These are phyloP conservation scores for Siniperca obscura DNA, from an alignment of 2,797 vertebrate species.

Conservation along the genomic window DNA sequence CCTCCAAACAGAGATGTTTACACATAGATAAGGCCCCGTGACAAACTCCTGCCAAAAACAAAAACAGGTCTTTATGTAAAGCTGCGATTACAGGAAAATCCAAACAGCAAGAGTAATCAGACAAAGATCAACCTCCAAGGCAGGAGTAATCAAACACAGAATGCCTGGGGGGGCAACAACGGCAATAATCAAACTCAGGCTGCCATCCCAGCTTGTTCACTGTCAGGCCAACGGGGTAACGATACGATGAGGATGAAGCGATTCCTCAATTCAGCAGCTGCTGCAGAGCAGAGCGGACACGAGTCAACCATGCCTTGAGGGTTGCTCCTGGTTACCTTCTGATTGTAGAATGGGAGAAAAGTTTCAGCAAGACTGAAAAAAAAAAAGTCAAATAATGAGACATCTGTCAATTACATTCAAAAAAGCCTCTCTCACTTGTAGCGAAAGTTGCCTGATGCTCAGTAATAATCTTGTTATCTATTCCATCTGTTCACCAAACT, in stretches of 20 bases:
- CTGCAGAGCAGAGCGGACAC: slow-evolving; percentile 22
- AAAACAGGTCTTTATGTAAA: slow-evolving; percentile 51
- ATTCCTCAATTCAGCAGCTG: slow-evolving; percentile 33
- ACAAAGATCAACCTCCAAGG: slow-evolving; percentile 65
- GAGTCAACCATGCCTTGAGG: slow-evolving; percentile 49
- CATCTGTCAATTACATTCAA: slow-evolving; percentile 47
- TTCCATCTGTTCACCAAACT: slow-evolving; percentile 61
- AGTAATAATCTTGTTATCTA: slow-evolving; percentile 45
- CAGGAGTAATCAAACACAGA: slow-evolving; percentile 66
- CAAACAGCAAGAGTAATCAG: slow-evolving; percentile 64
- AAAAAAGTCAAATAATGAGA: slow-evolving; percentile 28
- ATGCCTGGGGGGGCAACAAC: slow-evolving; percentile 43
- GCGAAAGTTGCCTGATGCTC: slow-evolving; percentile 27
- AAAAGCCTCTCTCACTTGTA: slow-evolving; percentile 9
- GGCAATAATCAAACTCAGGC: slow-evolving; percentile 58
- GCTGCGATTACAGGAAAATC: slow-evolving; percentile 52
- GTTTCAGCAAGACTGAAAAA: slow-evolving; percentile 11
- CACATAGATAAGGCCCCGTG: slow-evolving; percentile 67
- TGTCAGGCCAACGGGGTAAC: slow-evolving; percentile 33
- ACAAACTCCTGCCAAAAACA: slow-evolving; percentile 55
- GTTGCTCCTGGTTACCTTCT: slow-evolving; percentile 46
- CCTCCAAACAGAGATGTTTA: slow-evolving; percentile 74
- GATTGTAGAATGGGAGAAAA: slow-evolving; percentile 27
- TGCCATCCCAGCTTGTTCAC: slow-evolving; percentile 40
- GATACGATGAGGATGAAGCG: slow-evolving; percentile 49